Percentiles rank a stretch among this genome's conserved stretches.
phyloP scores from a whole-genome alignment of 2,888 invertebrate species.

The Xestia sexstrigata region DNA sequence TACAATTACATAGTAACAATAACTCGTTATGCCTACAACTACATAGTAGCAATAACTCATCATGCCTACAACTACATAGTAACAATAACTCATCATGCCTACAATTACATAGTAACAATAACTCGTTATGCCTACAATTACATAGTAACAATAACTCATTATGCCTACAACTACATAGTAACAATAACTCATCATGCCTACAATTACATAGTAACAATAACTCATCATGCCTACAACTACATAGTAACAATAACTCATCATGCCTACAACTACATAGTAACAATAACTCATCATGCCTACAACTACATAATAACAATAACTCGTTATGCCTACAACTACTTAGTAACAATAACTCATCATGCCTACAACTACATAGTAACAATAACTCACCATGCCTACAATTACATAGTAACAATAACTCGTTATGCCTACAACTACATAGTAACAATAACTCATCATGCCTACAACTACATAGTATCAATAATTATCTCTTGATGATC shows the following conservation, averaged over 20 bases:
- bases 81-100: too few species aligned
- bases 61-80: not conserved
- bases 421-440: too few species aligned
- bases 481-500: not conserved
- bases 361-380: not conserved
- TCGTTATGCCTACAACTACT: too few species aligned
- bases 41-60: not conserved
- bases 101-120: not conserved
- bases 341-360: not conserved
- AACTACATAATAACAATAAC: not conserved
- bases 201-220: not conserved
- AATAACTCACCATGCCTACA: too few species aligned
- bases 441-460: not conserved
- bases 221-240: not conserved
- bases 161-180: not conserved
- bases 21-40: too few species aligned
- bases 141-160: not conserved
- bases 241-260: too few species aligned
- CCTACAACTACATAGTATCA: not conserved
- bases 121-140: not conserved
- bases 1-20: too few species aligned
- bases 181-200: too few species aligned
- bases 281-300: not conserved
- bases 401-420: too few species aligned
- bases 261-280: too few species aligned